Conservation (phyloP, 2,797 vertebrate species). For the Urocyon cinereoargenteus region DNA sequence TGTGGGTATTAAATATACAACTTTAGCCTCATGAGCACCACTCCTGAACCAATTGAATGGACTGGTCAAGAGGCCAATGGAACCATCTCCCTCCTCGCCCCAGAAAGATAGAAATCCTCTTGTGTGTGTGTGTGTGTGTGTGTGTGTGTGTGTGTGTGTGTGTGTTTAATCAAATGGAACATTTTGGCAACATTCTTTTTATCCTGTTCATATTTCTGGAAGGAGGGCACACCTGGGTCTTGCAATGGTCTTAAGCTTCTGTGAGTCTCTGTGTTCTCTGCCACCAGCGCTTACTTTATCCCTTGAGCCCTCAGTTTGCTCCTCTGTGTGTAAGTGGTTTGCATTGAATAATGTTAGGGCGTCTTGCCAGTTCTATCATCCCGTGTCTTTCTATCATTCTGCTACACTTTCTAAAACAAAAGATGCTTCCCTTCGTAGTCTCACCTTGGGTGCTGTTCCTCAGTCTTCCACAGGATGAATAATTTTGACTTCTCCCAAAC, state of each 20-base stretch:
- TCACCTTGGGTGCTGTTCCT: background rate
- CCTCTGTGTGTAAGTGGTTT: slow-evolving; percentile 16
- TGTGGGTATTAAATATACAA: background rate
- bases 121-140: background rate
- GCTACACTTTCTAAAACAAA: slow-evolving; percentile 55
- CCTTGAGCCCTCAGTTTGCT: background rate
- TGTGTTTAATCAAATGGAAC: background rate
- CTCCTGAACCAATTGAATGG: background rate
- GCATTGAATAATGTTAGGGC: background rate
- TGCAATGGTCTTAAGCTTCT: background rate
- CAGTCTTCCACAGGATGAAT: background rate
- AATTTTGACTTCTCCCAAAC: background rate
- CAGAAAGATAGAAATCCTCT: slow-evolving; percentile 20
- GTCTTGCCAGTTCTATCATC: background rate
- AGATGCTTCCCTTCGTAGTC: background rate
- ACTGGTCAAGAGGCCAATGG: background rate
- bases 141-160: background rate
- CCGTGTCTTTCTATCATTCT: background rate
- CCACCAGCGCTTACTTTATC: background rate
- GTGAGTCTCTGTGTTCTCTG: slow-evolving; percentile 61
- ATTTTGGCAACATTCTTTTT: slow-evolving; percentile 42
- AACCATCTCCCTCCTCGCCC: background rate
- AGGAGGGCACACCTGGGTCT: slow-evolving; percentile 53
- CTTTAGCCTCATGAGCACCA: background rate
- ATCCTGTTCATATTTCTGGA: slow-evolving; percentile 21